Conservation (phyloP, 2,113 vertebrate genomes). For the Melierax canorus region DNA sequence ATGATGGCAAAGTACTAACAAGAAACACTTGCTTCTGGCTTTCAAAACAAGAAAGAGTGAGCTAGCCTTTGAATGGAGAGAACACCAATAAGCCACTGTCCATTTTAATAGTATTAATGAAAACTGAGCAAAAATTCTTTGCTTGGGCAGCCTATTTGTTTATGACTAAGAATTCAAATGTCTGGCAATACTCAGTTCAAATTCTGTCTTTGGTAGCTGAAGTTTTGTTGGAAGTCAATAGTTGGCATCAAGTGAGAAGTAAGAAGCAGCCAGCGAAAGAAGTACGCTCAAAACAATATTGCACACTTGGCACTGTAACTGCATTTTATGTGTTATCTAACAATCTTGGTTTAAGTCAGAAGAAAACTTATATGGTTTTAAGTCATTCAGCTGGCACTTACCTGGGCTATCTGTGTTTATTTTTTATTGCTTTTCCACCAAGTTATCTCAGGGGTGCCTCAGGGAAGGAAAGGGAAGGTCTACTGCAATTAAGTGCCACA, state of each 20-base stretch:
- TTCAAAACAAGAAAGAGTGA: neutral
- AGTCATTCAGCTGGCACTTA: neutral
- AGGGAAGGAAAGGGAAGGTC: slow-evolving; percentile 7
- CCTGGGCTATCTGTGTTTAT: neutral
- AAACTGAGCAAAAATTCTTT: neutral
- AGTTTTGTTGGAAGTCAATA: neutral
- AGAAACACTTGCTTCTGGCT: neutral
- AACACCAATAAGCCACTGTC: neutral
- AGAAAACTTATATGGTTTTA: neutral
- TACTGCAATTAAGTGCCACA: neutral
- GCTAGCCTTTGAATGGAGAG: neutral
- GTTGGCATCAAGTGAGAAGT: neutral
- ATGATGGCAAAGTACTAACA: neutral
- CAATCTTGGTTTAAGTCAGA: neutral
- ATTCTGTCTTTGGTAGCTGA: neutral
- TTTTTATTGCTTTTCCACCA: neutral
- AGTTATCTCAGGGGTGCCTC: neutral
- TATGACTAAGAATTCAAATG: neutral
- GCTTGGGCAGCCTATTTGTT: neutral
- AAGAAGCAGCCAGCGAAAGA: neutral
- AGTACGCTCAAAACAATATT: neutral
- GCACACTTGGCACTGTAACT: neutral
- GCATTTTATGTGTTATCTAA: neutral
- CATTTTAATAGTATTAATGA: neutral
- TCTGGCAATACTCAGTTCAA: neutral